Evolutionary conservation across 2,113 vertebrate genomes (phyloP).

Genomic region (Ondatra zibethicus): DNA sequence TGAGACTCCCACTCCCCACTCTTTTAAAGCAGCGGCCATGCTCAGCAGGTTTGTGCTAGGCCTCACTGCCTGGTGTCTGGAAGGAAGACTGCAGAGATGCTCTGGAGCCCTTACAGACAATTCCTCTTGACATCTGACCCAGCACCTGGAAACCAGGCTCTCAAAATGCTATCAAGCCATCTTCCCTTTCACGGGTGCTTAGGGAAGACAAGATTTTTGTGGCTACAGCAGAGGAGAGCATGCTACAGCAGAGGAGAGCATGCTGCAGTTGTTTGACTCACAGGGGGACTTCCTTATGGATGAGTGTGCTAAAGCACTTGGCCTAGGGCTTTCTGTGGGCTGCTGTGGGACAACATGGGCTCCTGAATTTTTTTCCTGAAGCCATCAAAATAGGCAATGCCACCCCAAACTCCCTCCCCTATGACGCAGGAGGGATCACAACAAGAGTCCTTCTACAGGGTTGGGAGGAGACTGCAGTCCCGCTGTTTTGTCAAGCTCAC

Average conservation of each 20-base stretch:
- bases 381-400: neutral
- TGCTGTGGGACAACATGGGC: neutral
- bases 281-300: neutral
- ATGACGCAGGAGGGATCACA: neutral
- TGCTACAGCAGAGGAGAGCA: neutral
- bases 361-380: neutral
- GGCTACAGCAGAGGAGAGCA: neutral
- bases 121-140: constrained; percentile 35
- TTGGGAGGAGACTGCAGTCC: neutral
- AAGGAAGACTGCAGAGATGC: constrained; percentile 14
- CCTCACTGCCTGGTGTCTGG: neutral
- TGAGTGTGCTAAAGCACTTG: neutral
- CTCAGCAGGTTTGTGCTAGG: neutral
- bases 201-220: neutral
- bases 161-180: neutral
- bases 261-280: neutral
- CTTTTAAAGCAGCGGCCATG: neutral
- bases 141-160: constrained; percentile 53
- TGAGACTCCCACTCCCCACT: neutral
- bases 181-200: neutral
- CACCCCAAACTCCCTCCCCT: neutral
- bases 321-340: neutral
- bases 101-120: neutral
- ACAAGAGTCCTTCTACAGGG: neutral
- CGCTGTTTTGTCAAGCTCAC: constrained; percentile 8